phyloP scores from a whole-genome alignment of 2,113 vertebrate genomes.

The Elachura formosa region DNA sequence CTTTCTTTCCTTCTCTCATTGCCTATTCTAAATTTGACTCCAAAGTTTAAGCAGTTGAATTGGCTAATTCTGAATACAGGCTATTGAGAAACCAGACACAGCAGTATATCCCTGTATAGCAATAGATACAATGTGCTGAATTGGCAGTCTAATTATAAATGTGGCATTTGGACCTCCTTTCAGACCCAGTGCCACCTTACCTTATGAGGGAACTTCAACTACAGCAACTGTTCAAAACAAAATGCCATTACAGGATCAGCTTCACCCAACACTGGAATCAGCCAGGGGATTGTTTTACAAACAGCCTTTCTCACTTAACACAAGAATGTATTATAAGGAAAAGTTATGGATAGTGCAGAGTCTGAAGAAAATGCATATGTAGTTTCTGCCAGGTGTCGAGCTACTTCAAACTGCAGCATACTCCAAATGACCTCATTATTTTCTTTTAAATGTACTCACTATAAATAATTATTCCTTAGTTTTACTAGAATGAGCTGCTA shows the following conservation, averaged over 20 bases:
- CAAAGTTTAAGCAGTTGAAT: conserved; percentile 69
- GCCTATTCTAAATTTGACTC: conserved; percentile 72
- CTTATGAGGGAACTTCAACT: conserved; percentile 97
- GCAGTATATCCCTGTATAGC: conserved; percentile 87
- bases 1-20: conserved; percentile 55
- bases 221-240: conserved; percentile 94
- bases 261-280: conserved; percentile 76
- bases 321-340: conserved; percentile 82
- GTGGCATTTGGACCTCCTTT: conserved; percentile 95
- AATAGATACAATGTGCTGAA: conserved; percentile 97
- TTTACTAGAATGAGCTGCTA: conserved; percentile 57
- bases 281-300: conserved; percentile 80
- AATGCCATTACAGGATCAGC: conserved; percentile 88
- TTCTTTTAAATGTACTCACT: conserved; percentile 70
- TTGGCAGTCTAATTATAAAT: conserved; percentile 99
- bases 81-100: conserved; percentile 78
- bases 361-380: conserved; percentile 47
- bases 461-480: conserved; percentile 73
- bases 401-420: conserved; percentile 61
- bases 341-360: conserved; percentile 66
- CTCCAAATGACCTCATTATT: conserved; percentile 76
- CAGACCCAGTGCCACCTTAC: conserved; percentile 93
- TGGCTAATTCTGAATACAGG: conserved; percentile 75
- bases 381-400: conserved; percentile 71
- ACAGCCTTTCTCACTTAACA: conserved; percentile 80